Evolutionary conservation across 2,113 vertebrate genomes (phyloP).

Genomic region (Brevimyrus niger): DNA sequence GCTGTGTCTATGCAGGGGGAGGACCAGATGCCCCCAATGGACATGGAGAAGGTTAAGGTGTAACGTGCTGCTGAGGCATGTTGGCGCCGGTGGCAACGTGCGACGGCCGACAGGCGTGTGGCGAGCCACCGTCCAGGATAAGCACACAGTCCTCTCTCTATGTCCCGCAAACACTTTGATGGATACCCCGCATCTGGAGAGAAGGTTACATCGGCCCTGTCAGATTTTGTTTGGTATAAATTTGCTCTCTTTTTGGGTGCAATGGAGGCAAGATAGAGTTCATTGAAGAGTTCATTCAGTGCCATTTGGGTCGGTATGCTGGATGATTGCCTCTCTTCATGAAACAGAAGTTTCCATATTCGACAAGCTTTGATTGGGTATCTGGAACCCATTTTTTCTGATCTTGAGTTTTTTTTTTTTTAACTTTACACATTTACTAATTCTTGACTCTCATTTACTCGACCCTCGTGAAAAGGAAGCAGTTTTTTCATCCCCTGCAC

Average conservation of each 20-base stretch:
- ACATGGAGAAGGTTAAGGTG: conserved; percentile 74
- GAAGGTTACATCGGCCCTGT: neutral
- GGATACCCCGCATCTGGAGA: neutral
- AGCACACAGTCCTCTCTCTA: neutral
- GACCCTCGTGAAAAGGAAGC: neutral
- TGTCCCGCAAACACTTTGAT: neutral
- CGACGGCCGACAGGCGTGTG: neutral
- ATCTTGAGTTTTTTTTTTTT: neutral
- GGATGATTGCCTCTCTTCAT: neutral
- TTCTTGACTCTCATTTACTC: neutral
- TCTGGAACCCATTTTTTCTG: neutral
- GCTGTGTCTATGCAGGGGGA: conserved; percentile 67
- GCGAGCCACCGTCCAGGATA: neutral
- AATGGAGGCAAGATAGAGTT: neutral
- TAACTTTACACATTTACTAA: neutral
- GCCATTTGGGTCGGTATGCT: neutral
- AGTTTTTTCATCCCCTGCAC: neutral
- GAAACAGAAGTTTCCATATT: neutral
- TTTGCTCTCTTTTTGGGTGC: neutral
- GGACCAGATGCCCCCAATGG: conserved; percentile 66
- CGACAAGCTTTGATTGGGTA: neutral
- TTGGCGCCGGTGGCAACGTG: neutral
- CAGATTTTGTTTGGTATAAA: neutral
- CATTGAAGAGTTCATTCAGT: no score
- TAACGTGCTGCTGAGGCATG: conserved; percentile 34